Evolutionary conservation across 2,113 vertebrate species (phyloP).

Genomic region (Cynopterus brachyotis): DNA sequence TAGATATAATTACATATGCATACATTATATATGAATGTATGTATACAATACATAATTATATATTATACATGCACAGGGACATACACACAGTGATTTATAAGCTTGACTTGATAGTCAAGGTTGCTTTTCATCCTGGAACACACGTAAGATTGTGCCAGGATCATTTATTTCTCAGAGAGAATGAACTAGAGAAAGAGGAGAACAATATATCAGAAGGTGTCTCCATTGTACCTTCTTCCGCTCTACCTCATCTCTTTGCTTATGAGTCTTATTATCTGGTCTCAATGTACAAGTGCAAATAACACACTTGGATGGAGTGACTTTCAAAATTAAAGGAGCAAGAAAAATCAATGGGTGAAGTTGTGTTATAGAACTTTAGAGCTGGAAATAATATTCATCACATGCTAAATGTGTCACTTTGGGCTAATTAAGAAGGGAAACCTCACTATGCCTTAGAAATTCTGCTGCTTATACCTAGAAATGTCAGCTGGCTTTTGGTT

Average conservation of each 20-base stretch:
- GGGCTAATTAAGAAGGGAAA: neutral
- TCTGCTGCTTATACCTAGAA: neutral
- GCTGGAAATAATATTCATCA: neutral
- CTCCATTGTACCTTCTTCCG: neutral
- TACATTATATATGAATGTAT: neutral
- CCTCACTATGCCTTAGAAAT: slow-evolving; percentile 15
- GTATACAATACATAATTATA: neutral
- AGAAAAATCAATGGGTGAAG: neutral
- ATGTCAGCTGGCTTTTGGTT: neutral
- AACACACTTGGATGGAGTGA: neutral
- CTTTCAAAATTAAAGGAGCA: neutral
- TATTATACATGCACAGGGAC: neutral
- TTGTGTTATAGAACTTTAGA: neutral
- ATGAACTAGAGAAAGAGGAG: neutral
- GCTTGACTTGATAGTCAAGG: neutral
- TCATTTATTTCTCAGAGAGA: slow-evolving; percentile 19
- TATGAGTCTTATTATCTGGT: neutral
- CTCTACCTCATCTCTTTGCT: neutral
- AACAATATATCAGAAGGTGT: neutral
- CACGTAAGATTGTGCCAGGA: neutral
- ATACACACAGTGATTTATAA: neutral
- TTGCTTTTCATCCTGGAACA: neutral
- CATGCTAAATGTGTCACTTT: neutral
- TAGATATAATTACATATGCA: neutral
- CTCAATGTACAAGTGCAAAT: neutral